Conservation (phyloP, 2,113 vertebrate species). For the Hydropotes inermis region DNA sequence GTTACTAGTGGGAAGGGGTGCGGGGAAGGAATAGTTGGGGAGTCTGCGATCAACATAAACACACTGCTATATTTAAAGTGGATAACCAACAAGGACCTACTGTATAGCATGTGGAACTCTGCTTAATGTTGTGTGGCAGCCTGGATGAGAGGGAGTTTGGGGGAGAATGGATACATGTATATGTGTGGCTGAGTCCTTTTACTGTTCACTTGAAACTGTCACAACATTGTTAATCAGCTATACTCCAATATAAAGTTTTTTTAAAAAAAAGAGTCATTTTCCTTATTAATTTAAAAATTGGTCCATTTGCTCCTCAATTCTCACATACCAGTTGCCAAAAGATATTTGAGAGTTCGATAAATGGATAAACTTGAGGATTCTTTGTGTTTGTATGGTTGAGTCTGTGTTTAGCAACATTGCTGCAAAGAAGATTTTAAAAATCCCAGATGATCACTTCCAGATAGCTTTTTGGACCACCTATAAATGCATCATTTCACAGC, state of each 20-base stretch:
- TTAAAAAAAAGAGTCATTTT: neutral
- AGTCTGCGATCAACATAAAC: neutral
- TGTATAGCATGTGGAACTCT: neutral
- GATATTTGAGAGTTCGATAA: neutral
- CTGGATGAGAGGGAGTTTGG: neutral
- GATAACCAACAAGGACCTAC: neutral
- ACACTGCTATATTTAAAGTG: neutral
- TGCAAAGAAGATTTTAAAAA: conserved; percentile 58
- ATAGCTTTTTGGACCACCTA: conserved; percentile 56
- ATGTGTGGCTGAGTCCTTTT: neutral
- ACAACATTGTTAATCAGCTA: neutral
- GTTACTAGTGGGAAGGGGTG: neutral
- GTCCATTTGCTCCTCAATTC: neutral
- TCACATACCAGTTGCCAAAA: neutral
- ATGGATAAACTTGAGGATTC: neutral
- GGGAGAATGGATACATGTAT: neutral
- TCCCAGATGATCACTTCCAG: conserved; percentile 66
- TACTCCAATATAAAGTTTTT: neutral
- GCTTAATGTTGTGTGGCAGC: neutral
- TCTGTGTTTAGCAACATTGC: conserved; percentile 40
- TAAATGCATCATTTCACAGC: conserved; percentile 57
- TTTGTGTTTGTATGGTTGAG: conserved; percentile 20
- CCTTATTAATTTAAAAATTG: neutral
- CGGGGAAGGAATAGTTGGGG: neutral
- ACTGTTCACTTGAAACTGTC: neutral